Base-by-base conservation (phyloP, 2,797 vertebrate species). In the Xiphophorus birchmanni region DNA sequence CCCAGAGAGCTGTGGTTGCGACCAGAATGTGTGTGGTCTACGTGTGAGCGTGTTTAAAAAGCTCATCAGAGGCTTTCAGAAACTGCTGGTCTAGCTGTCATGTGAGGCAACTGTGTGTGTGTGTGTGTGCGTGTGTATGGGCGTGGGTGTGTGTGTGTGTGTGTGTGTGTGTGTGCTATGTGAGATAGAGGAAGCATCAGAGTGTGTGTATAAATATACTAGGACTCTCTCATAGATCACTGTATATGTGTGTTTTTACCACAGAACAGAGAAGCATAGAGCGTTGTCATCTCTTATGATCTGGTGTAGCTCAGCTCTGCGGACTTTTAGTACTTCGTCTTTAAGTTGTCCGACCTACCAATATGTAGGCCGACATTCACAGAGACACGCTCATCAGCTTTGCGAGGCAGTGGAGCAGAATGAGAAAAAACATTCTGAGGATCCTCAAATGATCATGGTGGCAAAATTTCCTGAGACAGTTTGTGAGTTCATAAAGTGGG, bases 51-150 rank as follows among this genome's bases (percentile, higher is more conserved):
- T 60, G 80, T 88, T 86, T 95, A 89, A 95, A 95, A 93, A 94
- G 93, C 88, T 82, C 76, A 63, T 85, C 89, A 84, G 45, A 93
- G 85, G 91, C 91, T 91, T 93, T 95, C 86, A 95, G 93, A 95
- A 96, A 94, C 85, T 93, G 91, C 94, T 95, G 93, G 90, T 93
- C 90, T 92, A 88, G 93, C 90, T 93, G 94, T 95, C 93, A 95
- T 94, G 93, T 95, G 79, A 86, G 86, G 80, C 86, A 58, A 84
- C 58, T 71, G 73, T n/a, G 60, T 86, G 83, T 77, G 42, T 77
- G 42, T 44, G 42, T 79, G 86, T 80, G 80, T 79, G 82, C 86
- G 74, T n/a, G 56, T 86, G 83, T 77, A 9, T 44, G 42, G 78
- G 86, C 80, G 80, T 44, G 42, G 76, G 87, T 75, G 87, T 82